Evolutionary conservation across 2,888 invertebrate genomes (phyloP).

Genomic region (Eupelmus urozonus): DNA sequence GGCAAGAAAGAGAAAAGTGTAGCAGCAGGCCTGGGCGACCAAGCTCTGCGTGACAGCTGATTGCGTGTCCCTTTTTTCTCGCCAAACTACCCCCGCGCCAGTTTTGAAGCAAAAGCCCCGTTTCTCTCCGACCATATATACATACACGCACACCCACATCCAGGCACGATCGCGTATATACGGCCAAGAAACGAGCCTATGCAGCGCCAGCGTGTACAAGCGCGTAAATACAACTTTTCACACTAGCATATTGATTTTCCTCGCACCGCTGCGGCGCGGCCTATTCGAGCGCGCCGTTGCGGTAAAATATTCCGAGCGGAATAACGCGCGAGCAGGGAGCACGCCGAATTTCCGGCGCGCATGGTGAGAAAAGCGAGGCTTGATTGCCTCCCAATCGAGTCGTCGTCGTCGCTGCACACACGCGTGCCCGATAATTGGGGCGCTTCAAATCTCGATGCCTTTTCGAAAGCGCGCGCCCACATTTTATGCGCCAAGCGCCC

Average conservation of each 20-base stretch:
- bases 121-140: slow-evolving; percentile 4
- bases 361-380: slow-evolving; percentile 2
- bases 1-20: slow-evolving; percentile 1
- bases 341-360: slow-evolving; percentile 11
- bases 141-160: neutral
- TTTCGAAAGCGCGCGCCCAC: neutral
- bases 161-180: neutral
- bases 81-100: slow-evolving; percentile 41
- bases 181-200: neutral
- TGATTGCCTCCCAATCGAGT: slow-evolving; percentile 37
- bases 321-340: slow-evolving; percentile 23
- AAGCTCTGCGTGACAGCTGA: slow-evolving; percentile 62
- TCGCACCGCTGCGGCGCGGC: neutral
- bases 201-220: slow-evolving; percentile 1
- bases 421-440: slow-evolving; percentile 19
- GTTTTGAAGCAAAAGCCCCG: slow-evolving; percentile 19
- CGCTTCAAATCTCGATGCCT: slow-evolving; percentile 9
- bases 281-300: slow-evolving; percentile 59
- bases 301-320: slow-evolving; percentile 56
- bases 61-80: slow-evolving; percentile 60
- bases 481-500: no score
- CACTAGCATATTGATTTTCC: slow-evolving; percentile 69
- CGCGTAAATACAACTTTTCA: slow-evolving; percentile 65
- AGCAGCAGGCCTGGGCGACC: neutral
- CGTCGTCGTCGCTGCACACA: neutral